phyloP scores from a whole-genome alignment of 1,140 invertebrate genomes.

The Idris sp. region DNA sequence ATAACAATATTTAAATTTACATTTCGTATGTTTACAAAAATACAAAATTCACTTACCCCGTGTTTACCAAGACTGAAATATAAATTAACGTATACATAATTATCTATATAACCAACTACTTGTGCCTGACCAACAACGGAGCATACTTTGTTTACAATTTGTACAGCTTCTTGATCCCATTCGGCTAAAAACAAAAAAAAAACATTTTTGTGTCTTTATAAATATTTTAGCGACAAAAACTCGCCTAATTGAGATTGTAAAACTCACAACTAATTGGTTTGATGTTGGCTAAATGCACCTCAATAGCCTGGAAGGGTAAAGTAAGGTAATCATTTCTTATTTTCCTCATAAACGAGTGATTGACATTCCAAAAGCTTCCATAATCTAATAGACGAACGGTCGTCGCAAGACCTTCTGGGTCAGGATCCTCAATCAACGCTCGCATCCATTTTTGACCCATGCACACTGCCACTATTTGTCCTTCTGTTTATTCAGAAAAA shows the following conservation, averaged over 20 bases:
- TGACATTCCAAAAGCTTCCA: conserved; percentile 92
- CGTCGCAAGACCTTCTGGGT: conserved; percentile 84
- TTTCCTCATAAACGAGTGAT: conserved; percentile 86
- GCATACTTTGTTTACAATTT: conserved; percentile 87
- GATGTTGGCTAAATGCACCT: conserved; percentile 94
- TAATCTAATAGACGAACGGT: conserved; percentile 95
- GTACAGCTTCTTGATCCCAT: conserved; percentile 87
- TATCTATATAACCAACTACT: conserved; percentile 87
- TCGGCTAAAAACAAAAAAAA: conserved; percentile 65
- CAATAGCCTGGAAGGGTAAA: conserved; percentile 96
- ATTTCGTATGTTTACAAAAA: no score
- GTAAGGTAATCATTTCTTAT: conserved; percentile 94
- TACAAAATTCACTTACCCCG: conserved; percentile 70
- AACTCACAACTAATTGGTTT: conserved; percentile 85
- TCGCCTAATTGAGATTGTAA: conserved; percentile 5
- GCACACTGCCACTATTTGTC: conserved; percentile 92
- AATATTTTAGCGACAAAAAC: no score
- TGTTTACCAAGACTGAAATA: conserved; percentile 72
- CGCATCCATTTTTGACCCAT: conserved; percentile 92
- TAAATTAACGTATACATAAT: conserved; percentile 67
- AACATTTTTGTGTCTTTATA: conserved; percentile 18
- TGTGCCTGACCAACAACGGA: conserved; percentile 90
- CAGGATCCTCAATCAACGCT: conserved; percentile 87
- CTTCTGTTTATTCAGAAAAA: conserved; percentile 84
- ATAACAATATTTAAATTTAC: no score